A percentile compares a stretch with the other conserved stretches of the same genome.
phyloP scores from a whole-genome alignment of 2,113 vertebrate genomes.

The Sylvilagus bachmani region DNA sequence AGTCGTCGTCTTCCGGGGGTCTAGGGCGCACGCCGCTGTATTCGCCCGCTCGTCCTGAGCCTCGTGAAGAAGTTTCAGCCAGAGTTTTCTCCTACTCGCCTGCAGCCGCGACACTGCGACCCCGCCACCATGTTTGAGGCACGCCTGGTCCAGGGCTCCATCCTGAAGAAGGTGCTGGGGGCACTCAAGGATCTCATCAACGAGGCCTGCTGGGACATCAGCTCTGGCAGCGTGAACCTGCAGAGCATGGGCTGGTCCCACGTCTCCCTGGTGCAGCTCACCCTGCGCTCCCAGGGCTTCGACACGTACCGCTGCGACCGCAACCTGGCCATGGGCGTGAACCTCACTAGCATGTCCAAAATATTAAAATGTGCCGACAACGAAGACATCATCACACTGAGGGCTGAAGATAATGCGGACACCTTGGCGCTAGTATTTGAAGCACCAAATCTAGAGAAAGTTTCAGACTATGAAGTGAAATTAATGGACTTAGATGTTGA shows the following conservation, averaged over 20 bases:
- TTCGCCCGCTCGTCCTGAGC: constrained; percentile 62
- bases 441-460: constrained; percentile 97
- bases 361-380: constrained; percentile 98
- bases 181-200: constrained; percentile 99
- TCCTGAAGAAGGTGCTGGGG: constrained; percentile 98
- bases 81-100: rapidly evolving
- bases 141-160: constrained; percentile 96
- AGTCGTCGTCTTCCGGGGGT: rapidly evolving
- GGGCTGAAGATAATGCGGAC: constrained; percentile 98
- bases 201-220: constrained; percentile 98
- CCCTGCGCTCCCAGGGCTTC: constrained; percentile 97
- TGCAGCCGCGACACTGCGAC: background rate
- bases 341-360: constrained; percentile 98
- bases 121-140: constrained; percentile 95
- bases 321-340: constrained; percentile 98
- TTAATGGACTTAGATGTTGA: constrained; percentile 99
- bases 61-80: constrained; percentile 46
- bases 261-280: constrained; percentile 98
- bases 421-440: constrained; percentile 97
- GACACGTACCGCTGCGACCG: constrained; percentile 98
- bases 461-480: constrained; percentile 99
- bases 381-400: constrained; percentile 97
- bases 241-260: constrained; percentile 99
- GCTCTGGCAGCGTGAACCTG: constrained; percentile 97
- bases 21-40: rapidly evolving